Base-by-base conservation (phyloP, 2,888 invertebrate genomes). In the Drosophila anomalipes region DNA sequence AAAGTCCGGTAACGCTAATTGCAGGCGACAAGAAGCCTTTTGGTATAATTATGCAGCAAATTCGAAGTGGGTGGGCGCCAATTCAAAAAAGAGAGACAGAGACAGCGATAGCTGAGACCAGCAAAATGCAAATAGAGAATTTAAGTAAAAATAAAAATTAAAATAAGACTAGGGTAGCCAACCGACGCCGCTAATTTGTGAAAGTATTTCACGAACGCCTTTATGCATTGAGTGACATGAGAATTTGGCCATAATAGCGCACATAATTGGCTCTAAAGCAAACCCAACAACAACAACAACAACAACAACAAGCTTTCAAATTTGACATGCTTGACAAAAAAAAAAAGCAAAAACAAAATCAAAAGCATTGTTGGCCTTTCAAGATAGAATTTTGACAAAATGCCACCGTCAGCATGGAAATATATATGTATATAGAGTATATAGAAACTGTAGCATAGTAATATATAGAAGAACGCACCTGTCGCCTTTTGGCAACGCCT, bases 171-270 rank as follows among this genome's bases (percentile, higher is more conserved):
- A 37, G 62, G 68, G 67, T 61, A 73, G 57, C 28, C 57, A 57
- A 39, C 54, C 71, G 75, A 81, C 70, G 78, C 51, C 70, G 86
- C 89, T 84, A 88, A 88, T 88, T 90, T 88, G 90, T 90, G 79
- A 83, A 83, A 82, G 87, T 90, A 83, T 87, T 83, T 87, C 81
- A 81, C 75, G 69, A 79, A 77, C 77, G 85, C 74, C 74, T 81
- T 82, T 74, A 81, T 87, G 83, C 86, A 83, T 70, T 89, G 87
- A 87, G 78, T 90, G 87, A 88, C 87, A 89, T 87, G 87, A 77
- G 90, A 88, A 86, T 88, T 86, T 86, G 81, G 84, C 86, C 87
- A 86, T 90, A 89, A 90, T 87, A 86, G 89, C 80, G 73, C 80
- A 71, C 87, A 90, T 87, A 87, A 87, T 87, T 87, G 86, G 89